Evolutionary conservation across 2,797 vertebrate genomes (phyloP), one percentile per base, ranked within the genome.

Genomic region (Acanthiza pusilla): DNA sequence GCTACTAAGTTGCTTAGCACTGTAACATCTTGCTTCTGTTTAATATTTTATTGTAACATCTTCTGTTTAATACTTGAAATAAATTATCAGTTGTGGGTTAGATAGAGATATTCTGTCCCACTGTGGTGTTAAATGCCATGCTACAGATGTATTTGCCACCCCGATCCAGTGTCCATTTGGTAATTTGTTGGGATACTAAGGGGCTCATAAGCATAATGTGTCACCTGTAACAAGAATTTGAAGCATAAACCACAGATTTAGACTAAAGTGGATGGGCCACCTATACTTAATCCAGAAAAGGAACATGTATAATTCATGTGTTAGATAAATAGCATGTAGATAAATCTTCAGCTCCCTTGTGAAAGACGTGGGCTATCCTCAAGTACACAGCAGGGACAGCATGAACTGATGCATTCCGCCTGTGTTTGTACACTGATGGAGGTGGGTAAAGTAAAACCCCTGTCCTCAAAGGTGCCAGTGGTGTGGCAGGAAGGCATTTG

Each of bases 91-190:
- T 11, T n/a, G 36, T 65, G n/a, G 22, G 38, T 20, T 72, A 58
- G 51, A n/a, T n/a, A 10, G 18, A 63, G 16, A 8, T 23, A 36
- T 29, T 23, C 51, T n/a, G 50, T 13, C 36, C 27, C 26, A 2
- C 2, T 12, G 10, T 3, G 7, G 17, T 22, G 36, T 38, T 51
- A 65, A 29, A 30, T 29, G 20, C 13, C 4, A 1, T 0, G 1
- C 58, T 63, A 20, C 0, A 2, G 21, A n/a, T 36, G 10, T 30
- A 16, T 7, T 86, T 26, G 57, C 30, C 21, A 36, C 14, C 17
- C 36, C 57, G 36, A 57, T 22, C 30, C 57, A 48, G 14, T 36
- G 78, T 63, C 30, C 32, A 26, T 77, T 19, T 63, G 42, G 10
- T 32, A 43, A 14, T 3, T 19, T 23, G 21, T 13, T 21, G 43